These are phyloP conservation scores for Phyllotreta cruciferae DNA, from an alignment of 2,888 invertebrate species.

Conservation along the genomic window DNA sequence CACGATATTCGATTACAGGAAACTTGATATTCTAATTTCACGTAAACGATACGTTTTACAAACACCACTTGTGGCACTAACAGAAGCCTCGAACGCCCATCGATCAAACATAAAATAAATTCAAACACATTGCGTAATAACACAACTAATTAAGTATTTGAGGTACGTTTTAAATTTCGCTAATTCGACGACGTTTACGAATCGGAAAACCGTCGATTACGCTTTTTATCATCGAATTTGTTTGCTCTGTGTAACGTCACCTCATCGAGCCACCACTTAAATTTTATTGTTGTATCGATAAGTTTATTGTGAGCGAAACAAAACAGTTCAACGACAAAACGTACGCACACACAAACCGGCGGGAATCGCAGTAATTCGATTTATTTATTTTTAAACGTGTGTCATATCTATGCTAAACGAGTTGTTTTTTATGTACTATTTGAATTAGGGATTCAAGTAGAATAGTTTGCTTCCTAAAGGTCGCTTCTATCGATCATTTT, in stretches of 20 bases:
- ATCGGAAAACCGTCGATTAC: constrained; percentile 34
- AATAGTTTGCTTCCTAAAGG: too few species aligned
- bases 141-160: neutral
- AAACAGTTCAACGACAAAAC: constrained; percentile 29
- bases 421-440: constrained; percentile 5
- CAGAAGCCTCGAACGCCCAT: too few species aligned
- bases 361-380: constrained; percentile 7
- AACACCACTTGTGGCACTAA: too few species aligned
- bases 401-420: constrained; percentile 5
- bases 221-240: constrained; percentile 34
- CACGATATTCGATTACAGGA: too few species aligned
- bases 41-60: too few species aligned
- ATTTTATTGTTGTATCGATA: constrained; percentile 39
- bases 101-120: too few species aligned
- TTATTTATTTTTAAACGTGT: constrained; percentile 1
- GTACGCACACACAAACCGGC: constrained; percentile 10
- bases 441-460: too few species aligned
- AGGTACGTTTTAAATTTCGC: constrained; percentile 15
- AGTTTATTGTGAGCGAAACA: constrained; percentile 24
- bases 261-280: constrained; percentile 30
- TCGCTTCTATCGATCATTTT: too few species aligned
- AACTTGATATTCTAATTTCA: too few species aligned
- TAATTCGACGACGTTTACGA: constrained; percentile 18
- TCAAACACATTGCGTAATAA: neutral
- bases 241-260: constrained; percentile 36